A percentile compares a stretch with the other conserved stretches of the same genome.
phyloP scores from a whole-genome alignment of 1,140 invertebrate genomes.

The Euura saliciscinereae region DNA sequence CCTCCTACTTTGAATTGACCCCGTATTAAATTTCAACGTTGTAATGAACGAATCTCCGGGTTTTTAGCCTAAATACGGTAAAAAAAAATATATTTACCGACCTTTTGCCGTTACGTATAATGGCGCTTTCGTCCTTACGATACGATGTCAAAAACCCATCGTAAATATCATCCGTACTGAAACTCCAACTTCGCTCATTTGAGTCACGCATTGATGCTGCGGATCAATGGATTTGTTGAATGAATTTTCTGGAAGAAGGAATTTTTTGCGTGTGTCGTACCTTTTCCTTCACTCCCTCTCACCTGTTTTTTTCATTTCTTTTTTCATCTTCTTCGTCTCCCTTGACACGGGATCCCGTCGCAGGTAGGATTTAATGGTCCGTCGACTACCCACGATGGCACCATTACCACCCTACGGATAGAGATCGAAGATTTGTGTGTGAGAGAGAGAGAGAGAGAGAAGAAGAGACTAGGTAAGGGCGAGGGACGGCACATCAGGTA shows the following conservation, averaged over 20 bases:
- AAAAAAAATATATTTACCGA: too few relatives aligned
- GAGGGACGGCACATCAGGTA: conserved; percentile 33
- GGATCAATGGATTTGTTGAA: too few relatives aligned
- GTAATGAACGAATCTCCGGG: too few relatives aligned
- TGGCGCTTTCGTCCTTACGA: too few relatives aligned
- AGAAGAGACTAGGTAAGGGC: conserved; percentile 26
- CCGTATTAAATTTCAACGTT: too few relatives aligned
- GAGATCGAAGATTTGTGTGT: conserved; percentile 14
- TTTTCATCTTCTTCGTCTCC: conserved; percentile 27
- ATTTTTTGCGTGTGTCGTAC: conserved; percentile 19
- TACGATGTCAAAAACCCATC: too few relatives aligned
- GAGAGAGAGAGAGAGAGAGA: conserved; percentile 26
- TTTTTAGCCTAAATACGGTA: too few relatives aligned
- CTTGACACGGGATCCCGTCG: conserved; percentile 14
- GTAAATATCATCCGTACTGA: too few relatives aligned
- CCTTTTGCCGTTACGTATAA: too few relatives aligned
- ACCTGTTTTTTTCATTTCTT: conserved; percentile 3
- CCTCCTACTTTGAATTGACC: too few relatives aligned
- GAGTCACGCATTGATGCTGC: too few relatives aligned
- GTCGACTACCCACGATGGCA: conserved; percentile 11
- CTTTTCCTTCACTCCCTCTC: conserved; percentile 21
- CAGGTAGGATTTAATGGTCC: conserved; percentile 6
- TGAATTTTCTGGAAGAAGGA: background rate
- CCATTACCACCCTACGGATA: conserved; percentile 16
- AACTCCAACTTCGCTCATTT: too few relatives aligned